Evolutionary conservation across 92 coral and sea anemone genomes (phyloP).

Genomic region (Zoanthus solanderi): DNA sequence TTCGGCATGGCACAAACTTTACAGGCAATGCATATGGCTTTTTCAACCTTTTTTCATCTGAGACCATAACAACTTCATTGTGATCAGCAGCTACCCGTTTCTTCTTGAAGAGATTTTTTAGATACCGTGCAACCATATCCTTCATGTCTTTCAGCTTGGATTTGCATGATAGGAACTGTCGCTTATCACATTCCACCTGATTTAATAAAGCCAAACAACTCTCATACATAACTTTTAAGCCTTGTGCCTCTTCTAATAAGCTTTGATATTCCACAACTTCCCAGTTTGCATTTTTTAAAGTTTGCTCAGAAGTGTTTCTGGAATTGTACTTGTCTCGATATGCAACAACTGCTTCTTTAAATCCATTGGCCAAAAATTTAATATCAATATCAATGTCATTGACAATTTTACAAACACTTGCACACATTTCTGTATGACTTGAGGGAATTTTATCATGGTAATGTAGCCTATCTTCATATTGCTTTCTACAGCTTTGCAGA

Average conservation of each 20-base stretch:
- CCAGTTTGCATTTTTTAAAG: conserved; percentile 72
- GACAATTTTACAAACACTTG: not conserved
- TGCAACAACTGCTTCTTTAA: conserved; percentile 35
- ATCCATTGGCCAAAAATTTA: conserved; percentile 56
- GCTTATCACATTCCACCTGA: not conserved
- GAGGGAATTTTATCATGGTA: not conserved
- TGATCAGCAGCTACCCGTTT: conserved; percentile 72
- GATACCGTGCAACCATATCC: conserved; percentile 22
- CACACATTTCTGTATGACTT: not conserved
- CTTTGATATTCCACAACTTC: conserved; percentile 24
- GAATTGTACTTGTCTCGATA: conserved; percentile 55
- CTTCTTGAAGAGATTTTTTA: conserved; percentile 55
- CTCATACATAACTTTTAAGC: not conserved
- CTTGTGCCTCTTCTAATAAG: not conserved
- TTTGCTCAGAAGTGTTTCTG: conserved; percentile 57
- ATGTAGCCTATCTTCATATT: conserved; percentile 13
- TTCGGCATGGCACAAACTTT: conserved; percentile 69
- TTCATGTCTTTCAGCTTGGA: not conserved
- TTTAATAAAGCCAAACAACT: not conserved
- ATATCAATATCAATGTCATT: conserved; percentile 37
- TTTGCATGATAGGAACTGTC: not conserved
- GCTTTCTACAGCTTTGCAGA: conserved; percentile 21
- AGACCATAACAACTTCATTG: conserved; percentile 43
- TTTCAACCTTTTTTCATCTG: conserved; percentile 58
- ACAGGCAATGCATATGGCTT: conserved; percentile 74